Evolutionary conservation across 2,113 vertebrate genomes (phyloP), one percentile per base, ranked within the genome.

Genomic region (Nothocercus julius): DNA sequence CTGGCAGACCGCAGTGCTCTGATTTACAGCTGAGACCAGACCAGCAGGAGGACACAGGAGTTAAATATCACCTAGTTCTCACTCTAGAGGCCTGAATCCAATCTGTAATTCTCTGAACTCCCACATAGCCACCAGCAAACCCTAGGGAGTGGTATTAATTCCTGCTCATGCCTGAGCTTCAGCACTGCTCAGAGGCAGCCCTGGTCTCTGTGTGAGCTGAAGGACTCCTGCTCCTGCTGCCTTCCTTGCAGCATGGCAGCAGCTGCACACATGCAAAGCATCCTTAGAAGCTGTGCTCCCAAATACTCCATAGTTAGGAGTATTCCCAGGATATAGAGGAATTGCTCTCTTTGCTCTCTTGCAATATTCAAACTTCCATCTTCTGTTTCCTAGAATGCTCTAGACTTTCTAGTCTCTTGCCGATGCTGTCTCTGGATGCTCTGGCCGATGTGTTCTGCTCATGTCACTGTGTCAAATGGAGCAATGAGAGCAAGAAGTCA

Each of bases 151-250:
- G 45, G 28, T 24, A 2, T 13, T 20, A 13, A 10, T n/a, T 34
- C 51, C 51, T 13, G 2, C 61, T 67, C 2, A 3, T 21, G 27
- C n/a, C 40, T 15, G 4, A 3, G 20, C 25, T 3, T 2, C 2
- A 5, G 49, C 32, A 9, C 28, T 56, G 53, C 16, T 56, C 27
- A 9, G 27, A 56, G 28, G 27, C 15, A 12, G 53, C 53, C 8
- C n/a, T 16, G 38, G 18, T 22, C 69, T 36, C 36, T 13, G 7
- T 4, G 8, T 15, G 20, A 27, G 53, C 53, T 4, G 11, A 18
- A 38, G 75, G 45, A 14, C 36, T 1, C 8, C 58, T 1, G 19
- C 5, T 5, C 81, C 5, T 13, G 45, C 58, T 44, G 32, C 20
- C 62, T 42, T 9, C 27, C 4, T 4, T 7, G 56, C 44, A 25